A percentile compares a stretch with the other conserved stretches of the same genome.
phyloP scores from a whole-genome alignment of 2,888 invertebrate species.

The Aphidoletes aphidimyza region DNA sequence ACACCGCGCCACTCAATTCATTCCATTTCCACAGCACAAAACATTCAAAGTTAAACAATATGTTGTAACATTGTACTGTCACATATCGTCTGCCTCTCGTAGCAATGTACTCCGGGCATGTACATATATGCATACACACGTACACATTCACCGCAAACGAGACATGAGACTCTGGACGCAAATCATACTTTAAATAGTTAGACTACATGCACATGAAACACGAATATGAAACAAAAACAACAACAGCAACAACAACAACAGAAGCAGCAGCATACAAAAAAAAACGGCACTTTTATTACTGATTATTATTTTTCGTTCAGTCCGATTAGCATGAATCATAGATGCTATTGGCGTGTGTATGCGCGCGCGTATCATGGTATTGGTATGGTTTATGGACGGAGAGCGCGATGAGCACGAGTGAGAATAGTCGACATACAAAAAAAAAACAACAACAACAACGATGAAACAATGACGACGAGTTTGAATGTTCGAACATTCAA shows the following conservation, averaged over 20 bases:
- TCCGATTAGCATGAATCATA: background rate
- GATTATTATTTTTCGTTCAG: constrained; percentile 28
- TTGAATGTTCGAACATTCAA: background rate
- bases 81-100: constrained; percentile 28
- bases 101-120: background rate
- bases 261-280: too few relatives aligned
- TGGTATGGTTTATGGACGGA: background rate
- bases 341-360: background rate
- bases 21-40: background rate
- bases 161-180: background rate
- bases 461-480: background rate
- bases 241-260: too few relatives aligned
- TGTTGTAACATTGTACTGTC: constrained; percentile 37
- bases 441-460: background rate
- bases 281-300: constrained; percentile 38
- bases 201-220: constrained; percentile 31
- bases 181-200: background rate
- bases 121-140: background rate
- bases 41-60: background rate
- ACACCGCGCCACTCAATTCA: too few relatives aligned
- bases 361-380: background rate
- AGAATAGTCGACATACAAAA: background rate
- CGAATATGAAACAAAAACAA: background rate
- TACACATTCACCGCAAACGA: background rate
- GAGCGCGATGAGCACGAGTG: background rate